Conservation (phyloP, 2,888 invertebrate species). For the Slavum lentiscoides region DNA sequence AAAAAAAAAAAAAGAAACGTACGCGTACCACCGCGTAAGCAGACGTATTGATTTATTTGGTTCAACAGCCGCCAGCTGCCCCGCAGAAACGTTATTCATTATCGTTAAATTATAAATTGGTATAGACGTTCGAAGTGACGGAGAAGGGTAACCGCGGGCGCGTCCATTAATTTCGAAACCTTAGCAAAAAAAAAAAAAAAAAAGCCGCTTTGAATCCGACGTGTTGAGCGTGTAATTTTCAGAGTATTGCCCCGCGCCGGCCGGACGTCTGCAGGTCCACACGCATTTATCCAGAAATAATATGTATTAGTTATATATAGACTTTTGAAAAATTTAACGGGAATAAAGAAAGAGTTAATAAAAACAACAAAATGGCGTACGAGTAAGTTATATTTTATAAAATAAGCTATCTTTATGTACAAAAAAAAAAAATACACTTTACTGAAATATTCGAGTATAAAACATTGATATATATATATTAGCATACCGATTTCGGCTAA, state of each 20-base stretch:
- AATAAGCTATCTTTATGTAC: no score
- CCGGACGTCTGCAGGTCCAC: constrained; percentile 23
- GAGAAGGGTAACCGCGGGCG: neutral
- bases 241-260: constrained; percentile 9
- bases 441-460: no score
- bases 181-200: constrained; percentile 33
- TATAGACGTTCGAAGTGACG: neutral
- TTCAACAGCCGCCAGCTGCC: no score
- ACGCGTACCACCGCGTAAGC: no score
- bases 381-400: constrained; percentile 4
- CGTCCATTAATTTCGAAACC: constrained; percentile 37
- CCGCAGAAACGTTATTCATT: constrained; percentile 37
- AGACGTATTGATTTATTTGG: constrained; percentile 3
- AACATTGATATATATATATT: no score
- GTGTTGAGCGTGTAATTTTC: constrained; percentile 41
- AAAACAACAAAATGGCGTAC: constrained; percentile 1
- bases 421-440: no score
- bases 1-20: neutral
- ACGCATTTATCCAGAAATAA: no score
- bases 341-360: neutral
- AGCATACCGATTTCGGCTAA: no score
- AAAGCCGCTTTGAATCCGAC: constrained; percentile 15
- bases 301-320: neutral
- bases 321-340: constrained; percentile 22
- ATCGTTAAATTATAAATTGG: constrained; percentile 30